Evolutionary conservation across 2,888 invertebrate genomes (phyloP).

Genomic region (Melinaea menophilus): DNA sequence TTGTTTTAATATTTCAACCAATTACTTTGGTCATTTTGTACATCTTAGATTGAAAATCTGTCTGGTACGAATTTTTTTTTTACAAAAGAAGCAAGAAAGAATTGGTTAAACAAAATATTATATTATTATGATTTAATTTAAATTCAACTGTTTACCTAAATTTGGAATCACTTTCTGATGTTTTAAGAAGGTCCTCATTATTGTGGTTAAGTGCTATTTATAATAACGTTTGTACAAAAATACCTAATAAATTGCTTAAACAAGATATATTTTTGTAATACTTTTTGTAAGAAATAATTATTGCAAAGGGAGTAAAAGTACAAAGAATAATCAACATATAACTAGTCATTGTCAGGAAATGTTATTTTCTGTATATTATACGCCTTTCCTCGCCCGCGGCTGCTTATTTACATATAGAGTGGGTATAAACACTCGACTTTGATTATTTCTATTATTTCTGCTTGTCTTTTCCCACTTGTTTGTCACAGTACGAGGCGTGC

Average conservation of each 20-base stretch:
- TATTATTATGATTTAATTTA: too few relatives aligned
- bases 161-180: not conserved
- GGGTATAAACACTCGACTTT: conserved; percentile 44
- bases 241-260: too few relatives aligned
- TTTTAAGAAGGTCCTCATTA: too few relatives aligned
- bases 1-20: too few relatives aligned
- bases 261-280: too few relatives aligned
- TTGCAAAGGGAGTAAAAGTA: conserved; percentile 16
- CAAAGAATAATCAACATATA: conserved; percentile 16
- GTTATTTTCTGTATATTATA: conserved; percentile 64
- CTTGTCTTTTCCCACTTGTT: conserved; percentile 28
- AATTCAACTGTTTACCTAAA: not conserved
- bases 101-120: too few relatives aligned
- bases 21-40: too few relatives aligned
- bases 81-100: too few relatives aligned
- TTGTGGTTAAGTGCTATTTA: not conserved
- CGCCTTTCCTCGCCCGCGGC: conserved; percentile 47
- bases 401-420: conserved; percentile 64
- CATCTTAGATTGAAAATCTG: too few relatives aligned
- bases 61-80: too few relatives aligned
- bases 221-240: too few relatives aligned
- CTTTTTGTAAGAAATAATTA: too few relatives aligned
- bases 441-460: conserved; percentile 61
- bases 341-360: conserved; percentile 46
- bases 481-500: conserved; percentile 9